A percentile compares a stretch with the other conserved stretches of the same genome.
phyloP scores from a whole-genome alignment of 2,888 invertebrate genomes.

The Agrochola litura region DNA sequence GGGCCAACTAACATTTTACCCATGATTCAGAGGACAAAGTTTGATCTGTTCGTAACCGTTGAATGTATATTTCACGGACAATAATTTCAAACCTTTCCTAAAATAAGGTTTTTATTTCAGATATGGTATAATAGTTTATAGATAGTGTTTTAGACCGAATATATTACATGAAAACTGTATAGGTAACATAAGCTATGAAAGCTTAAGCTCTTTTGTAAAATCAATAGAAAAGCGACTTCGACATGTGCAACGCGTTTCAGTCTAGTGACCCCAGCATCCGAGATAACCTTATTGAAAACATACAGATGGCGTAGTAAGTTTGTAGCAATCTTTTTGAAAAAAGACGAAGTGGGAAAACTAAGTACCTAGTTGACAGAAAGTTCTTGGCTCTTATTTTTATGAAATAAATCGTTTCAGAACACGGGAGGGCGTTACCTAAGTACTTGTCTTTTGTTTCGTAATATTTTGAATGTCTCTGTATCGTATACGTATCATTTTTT shows the following conservation, averaged over 20 bases:
- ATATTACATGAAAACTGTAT: too few relatives aligned
- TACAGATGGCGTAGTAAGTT: slow-evolving; percentile 56
- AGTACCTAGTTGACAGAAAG: not conserved
- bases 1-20: not conserved
- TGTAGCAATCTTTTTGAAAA: slow-evolving; percentile 3
- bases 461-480: not conserved
- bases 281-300: slow-evolving; percentile 24
- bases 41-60: not conserved
- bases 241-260: not conserved
- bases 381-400: not conserved
- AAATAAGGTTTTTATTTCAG: not conserved
- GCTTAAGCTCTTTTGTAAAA: not conserved
- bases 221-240: not conserved
- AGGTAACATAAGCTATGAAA: not conserved
- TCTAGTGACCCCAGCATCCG: slow-evolving; percentile 2
- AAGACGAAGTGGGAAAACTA: not conserved
- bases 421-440: too few relatives aligned
- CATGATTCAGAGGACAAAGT: not conserved
- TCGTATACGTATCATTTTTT: too few relatives aligned
- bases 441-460: not conserved
- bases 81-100: not conserved
- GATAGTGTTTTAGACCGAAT: not conserved
- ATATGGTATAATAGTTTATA: too few relatives aligned
- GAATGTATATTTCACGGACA: not conserved
- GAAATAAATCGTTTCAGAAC: not conserved